Evolutionary conservation across 1,140 invertebrate species (phyloP).

Genomic region (Stegodyphus dumicola): DNA sequence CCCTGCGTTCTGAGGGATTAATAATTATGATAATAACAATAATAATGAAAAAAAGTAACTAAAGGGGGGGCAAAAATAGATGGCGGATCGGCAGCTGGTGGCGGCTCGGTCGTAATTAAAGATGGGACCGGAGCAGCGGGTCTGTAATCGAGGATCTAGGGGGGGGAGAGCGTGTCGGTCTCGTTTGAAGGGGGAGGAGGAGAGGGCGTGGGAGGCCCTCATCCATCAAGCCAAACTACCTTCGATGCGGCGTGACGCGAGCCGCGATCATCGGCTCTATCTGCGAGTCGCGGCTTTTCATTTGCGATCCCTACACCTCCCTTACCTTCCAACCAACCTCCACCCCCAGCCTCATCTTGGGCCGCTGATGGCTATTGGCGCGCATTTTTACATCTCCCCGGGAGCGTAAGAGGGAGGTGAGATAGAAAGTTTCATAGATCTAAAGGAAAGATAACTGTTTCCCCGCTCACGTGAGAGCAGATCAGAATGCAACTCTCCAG

Average conservation of each 20-base stretch:
- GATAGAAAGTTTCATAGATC: too few species aligned
- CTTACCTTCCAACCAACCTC: not conserved
- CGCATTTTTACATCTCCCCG: too few species aligned
- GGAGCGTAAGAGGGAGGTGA: too few species aligned
- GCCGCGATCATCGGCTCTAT: not conserved
- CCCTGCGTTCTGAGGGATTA: slow-evolving; percentile 17
- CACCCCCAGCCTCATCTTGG: too few species aligned
- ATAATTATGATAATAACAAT: slow-evolving; percentile 14
- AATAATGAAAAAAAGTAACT: not conserved
- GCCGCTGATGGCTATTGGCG: too few species aligned
- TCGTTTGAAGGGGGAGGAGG: slow-evolving; percentile 21
- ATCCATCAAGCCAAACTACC: slow-evolving; percentile 45
- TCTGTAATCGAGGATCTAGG: not conserved
- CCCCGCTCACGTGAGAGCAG: too few species aligned
- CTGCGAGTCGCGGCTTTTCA: slow-evolving; percentile 7
- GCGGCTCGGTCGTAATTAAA: slow-evolving; percentile 35
- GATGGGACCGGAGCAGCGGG: not conserved
- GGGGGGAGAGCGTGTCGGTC: not conserved
- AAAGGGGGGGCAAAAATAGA: not conserved
- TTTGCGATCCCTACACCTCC: not conserved
- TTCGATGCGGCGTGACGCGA: slow-evolving; percentile 17
- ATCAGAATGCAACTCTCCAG: too few species aligned
- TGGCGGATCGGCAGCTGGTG: slow-evolving; percentile 9
- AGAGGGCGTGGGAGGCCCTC: slow-evolving; percentile 8
- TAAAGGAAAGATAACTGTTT: too few species aligned